Evolutionary conservation across 2,888 invertebrate species (phyloP).

Genomic region (Pherbina coryleti): DNA sequence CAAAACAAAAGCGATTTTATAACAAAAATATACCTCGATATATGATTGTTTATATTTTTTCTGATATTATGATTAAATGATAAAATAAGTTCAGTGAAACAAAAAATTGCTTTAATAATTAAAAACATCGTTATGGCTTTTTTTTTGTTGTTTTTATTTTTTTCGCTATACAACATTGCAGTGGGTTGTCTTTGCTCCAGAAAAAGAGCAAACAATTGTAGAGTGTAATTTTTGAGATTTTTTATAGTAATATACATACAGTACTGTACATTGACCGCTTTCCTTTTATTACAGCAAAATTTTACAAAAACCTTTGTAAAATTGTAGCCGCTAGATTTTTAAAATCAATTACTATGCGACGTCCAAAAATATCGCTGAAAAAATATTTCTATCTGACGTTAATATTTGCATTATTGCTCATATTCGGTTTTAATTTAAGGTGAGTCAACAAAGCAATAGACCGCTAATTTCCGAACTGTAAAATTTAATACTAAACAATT

Average conservation of each 20-base stretch:
- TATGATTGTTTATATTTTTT: too few relatives aligned
- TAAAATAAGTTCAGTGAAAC: neutral
- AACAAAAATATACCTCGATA: too few relatives aligned
- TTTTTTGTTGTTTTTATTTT: too few relatives aligned
- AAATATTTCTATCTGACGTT: constrained; percentile 73
- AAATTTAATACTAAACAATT: neutral
- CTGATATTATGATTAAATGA: neutral
- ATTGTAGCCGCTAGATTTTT: constrained; percentile 42
- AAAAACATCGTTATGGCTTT: neutral
- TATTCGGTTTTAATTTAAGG: constrained; percentile 72
- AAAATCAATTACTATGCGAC: constrained; percentile 68
- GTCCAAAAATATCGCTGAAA: constrained; percentile 73
- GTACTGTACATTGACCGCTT: neutral
- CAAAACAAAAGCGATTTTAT: too few relatives aligned
- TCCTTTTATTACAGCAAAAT: constrained; percentile 42
- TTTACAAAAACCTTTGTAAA: constrained; percentile 42
- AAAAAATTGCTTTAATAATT: neutral
- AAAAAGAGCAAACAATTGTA: too few relatives aligned
- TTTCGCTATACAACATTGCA: too few relatives aligned
- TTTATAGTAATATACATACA: neutral
- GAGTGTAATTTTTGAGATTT: too few relatives aligned
- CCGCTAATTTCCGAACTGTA: neutral
- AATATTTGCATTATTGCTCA: constrained; percentile 71
- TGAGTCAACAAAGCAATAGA: constrained; percentile 52
- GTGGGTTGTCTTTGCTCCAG: too few relatives aligned